Evolutionary conservation across 2,113 vertebrate species (phyloP), one percentile per base, ranked within the genome.

Genomic region (Chaenocephalus aceratus): DNA sequence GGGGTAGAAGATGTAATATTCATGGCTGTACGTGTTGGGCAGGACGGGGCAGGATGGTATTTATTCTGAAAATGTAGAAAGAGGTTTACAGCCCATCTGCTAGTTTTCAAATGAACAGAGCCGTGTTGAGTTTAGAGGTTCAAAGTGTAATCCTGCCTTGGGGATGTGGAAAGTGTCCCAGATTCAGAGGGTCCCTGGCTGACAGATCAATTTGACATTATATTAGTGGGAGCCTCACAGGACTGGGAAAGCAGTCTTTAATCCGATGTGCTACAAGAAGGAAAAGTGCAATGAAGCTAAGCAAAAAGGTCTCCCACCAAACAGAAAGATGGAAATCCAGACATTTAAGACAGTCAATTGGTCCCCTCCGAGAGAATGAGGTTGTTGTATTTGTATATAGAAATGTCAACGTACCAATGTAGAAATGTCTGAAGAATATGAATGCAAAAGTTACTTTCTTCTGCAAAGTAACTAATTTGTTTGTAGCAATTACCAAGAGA

Each of bases 151-250:
- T 87, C 81, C 8, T 70, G 86, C 88, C 69, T 77, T 68, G 79
- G 87, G 84, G 86, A 78, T 48, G 63, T 66, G 36, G 48, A 44
- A 63, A 79, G 75, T 74, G 82, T 86, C 86, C 82, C 85, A 86
- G 88, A 83, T 91, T 88, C 73, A 67, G 74, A 85, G 80, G 73
- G 72, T 51, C 78, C 79, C 61, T 68, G 70, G 84, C 70, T 90
- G 88, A 92, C 88, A 75, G 91, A 93, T 92, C 90, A 87, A 88
- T 88, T 88, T 89, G 85, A 91, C 92, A 85, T 88, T 79, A 77
- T 82, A 77, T 87, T 88, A 79, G 79, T 23, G 58, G 52, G 52
- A 63, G 71, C 52, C 84, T 85, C 75, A 51, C 60, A 84, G 82
- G 85, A 83, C 77, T 82, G 62, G 53, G 54, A 80, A 75, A 91